Evolutionary conservation across 2,888 invertebrate genomes (phyloP).

Genomic region (Ectropis crepuscularia): DNA sequence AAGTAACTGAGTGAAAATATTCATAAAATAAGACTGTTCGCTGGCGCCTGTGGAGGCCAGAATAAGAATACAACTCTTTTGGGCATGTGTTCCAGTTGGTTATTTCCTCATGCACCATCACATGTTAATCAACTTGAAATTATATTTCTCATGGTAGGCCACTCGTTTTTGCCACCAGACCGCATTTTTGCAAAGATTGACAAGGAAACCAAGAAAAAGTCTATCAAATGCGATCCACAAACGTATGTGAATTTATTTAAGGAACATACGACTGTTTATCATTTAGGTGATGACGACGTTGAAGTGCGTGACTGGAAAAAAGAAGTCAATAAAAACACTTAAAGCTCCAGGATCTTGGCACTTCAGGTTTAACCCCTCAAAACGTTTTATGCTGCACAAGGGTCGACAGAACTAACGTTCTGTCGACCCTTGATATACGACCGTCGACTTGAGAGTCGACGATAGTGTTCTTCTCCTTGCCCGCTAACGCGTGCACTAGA

Average conservation of each 20-base stretch:
- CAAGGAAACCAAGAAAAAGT: background rate
- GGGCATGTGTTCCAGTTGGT: background rate
- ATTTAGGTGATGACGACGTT: background rate
- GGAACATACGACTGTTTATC: background rate
- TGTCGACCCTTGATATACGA: no score
- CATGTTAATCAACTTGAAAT: background rate
- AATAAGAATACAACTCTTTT: background rate
- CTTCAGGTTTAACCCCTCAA: background rate
- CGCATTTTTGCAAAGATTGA: constrained; percentile 5
- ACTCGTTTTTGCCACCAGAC: constrained; percentile 3
- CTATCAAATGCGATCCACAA: background rate
- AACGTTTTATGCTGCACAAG: background rate
- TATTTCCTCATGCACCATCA: background rate
- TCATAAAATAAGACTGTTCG: background rate
- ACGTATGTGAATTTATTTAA: background rate
- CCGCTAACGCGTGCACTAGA: no score
- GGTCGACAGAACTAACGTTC: no score
- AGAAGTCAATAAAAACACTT: background rate
- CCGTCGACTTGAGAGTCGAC: no score
- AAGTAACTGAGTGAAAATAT: background rate
- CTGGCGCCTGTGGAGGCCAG: background rate
- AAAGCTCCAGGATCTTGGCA: constrained; percentile 4
- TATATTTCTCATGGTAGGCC: constrained; percentile 1
- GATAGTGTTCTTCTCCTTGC: no score
- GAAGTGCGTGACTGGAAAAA: constrained; percentile 1